Base-by-base conservation (phyloP, 2,797 vertebrate genomes). In the Sebastes kiyomatsui region DNA sequence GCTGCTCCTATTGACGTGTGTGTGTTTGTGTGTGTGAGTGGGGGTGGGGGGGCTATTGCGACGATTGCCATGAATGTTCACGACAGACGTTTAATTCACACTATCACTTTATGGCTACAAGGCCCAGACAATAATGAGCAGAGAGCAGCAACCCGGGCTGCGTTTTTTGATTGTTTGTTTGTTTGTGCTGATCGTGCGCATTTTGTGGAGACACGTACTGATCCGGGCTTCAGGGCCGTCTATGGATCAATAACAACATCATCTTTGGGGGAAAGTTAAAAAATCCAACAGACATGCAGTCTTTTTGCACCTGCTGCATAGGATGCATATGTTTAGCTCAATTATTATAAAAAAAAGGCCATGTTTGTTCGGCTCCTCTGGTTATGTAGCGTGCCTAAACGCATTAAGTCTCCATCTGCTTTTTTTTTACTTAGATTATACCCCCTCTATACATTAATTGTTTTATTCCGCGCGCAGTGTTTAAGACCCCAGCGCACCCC, bases 1-100 rank as follows among this genome's bases (percentile, higher is more conserved):
- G 97, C 97, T 97, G 96, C 87, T 96, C 89, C 91, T 79, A 92
- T 97, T 97, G 95, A 97, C 91, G 35, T 0, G 49, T 25, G 82
- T 38, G 13, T 14, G 35, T 38, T 13, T 38, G 35, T 38, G 4
- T 38, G 35, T 38, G 35, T 38, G 81, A 2, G 33, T 33, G 67
- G 16, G 25, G 79, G 13, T 8, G 3, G 30, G 64, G 4, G 58
- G 28, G 38, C 35, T 68, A 69, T 80, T 86, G 73, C 56, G 2
- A 59, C 68, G 64, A 86, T 84, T 82, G 80, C 28, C 35, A 60
- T 78, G 90, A 87, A 94, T 95, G 94, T 94, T 90, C 90, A 92
- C 90, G 90, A 94, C 94, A 95, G 93, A 86, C 94, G 94, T 95
- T 96, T 92, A 95, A 96, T 96, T 92, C 90, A 89, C 88, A 54